A percentile compares a stretch with the other conserved stretches of the same genome.
phyloP scores from a whole-genome alignment of 1,140 invertebrate species.

The Eriocheir sinensis region DNA sequence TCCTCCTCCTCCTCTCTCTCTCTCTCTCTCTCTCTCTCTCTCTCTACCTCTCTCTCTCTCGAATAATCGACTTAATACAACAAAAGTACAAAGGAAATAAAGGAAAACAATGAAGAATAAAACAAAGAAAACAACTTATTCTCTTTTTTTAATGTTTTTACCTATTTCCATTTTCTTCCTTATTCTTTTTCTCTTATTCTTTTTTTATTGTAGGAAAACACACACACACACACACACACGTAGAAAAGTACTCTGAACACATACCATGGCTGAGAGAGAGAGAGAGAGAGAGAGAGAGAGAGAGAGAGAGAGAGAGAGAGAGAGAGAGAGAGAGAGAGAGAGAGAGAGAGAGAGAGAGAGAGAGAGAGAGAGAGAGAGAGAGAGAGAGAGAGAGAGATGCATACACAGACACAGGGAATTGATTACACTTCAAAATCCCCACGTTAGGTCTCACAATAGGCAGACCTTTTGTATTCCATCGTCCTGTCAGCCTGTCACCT shows the following conservation, averaged over 20 bases:
- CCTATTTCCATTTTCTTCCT: background rate
- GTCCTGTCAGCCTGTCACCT: background rate
- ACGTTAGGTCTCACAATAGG: background rate
- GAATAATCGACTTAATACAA: too few species aligned
- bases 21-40: background rate
- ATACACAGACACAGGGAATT: slow-evolving; percentile 47
- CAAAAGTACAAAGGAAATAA: too few species aligned
- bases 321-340: background rate
- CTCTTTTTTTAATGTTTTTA: too few species aligned
- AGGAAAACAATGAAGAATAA: too few species aligned
- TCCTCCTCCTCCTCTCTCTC: background rate
- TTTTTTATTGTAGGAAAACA: background rate
- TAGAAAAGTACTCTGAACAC: too few species aligned
- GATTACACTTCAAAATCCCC: slow-evolving; percentile 51
- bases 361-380: background rate
- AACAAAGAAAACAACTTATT: too few species aligned
- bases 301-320: background rate
- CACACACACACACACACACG: background rate
- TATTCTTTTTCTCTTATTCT: background rate
- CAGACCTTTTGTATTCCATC: slow-evolving; percentile 6
- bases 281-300: background rate
- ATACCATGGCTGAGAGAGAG: too few species aligned
- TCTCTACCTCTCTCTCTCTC: background rate
- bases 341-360: background rate
- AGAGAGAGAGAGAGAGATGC: background rate